A percentile compares a stretch with the other conserved stretches of the same genome.
These are phyloP conservation scores for Halocynthia roretzi DNA, from an alignment of 23 tunicate species.

Conservation along the genomic window DNA sequence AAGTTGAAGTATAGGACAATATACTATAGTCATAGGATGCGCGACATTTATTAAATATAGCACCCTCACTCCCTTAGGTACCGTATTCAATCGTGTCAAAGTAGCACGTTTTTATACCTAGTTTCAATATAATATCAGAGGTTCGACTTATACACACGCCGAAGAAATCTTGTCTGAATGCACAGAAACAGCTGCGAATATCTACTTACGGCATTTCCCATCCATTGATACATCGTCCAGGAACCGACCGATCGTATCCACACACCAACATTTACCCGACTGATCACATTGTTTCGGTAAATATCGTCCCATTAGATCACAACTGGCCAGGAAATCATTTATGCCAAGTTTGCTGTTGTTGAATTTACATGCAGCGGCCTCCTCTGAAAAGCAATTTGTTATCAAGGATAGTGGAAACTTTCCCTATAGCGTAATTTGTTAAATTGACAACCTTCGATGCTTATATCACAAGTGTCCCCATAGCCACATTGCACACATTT, in stretches of 20 bases:
- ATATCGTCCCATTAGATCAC: constrained; percentile 14
- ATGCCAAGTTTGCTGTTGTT: background rate
- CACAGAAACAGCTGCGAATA: too few relatives aligned
- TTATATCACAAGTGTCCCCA: constrained; percentile 8
- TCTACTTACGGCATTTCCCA: too few relatives aligned
- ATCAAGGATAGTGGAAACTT: too few relatives aligned
- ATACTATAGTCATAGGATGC: background rate
- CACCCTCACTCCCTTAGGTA: background rate
- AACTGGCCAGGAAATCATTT: background rate
- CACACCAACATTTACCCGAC: constrained; percentile 21
- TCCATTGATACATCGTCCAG: too few relatives aligned
- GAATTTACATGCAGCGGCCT: constrained; percentile 22
- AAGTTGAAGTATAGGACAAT: background rate
- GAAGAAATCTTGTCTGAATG: too few relatives aligned
- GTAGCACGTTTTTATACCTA: background rate
- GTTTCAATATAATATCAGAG: too few relatives aligned
- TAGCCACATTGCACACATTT: constrained; percentile 31
- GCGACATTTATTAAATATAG: background rate
- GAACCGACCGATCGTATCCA: constrained; percentile 5
- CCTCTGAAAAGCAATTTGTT: constrained; percentile 13
- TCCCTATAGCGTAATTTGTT: too few relatives aligned
- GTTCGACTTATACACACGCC: too few relatives aligned
- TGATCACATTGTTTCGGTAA: constrained; percentile 20
- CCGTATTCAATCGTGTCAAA: background rate
- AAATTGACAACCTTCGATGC: background rate